These are phyloP conservation scores for Callimorpha dominula DNA, from an alignment of 2,888 invertebrate genomes.

Conservation along the genomic window DNA sequence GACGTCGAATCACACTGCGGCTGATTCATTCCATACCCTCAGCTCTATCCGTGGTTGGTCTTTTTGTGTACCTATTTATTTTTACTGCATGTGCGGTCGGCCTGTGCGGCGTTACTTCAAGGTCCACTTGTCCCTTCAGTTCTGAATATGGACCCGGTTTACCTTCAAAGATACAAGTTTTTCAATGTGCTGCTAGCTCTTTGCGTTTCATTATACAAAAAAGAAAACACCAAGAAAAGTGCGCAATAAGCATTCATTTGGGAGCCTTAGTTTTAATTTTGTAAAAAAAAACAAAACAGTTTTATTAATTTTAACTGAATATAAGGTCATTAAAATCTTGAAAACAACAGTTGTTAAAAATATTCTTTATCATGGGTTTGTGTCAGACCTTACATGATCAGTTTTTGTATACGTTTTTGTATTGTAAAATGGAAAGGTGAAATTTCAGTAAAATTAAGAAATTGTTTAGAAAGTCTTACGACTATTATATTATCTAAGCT, in stretches of 20 bases:
- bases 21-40: slow-evolving; percentile 59
- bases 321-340: neutral
- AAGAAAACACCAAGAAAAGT: slow-evolving; percentile 67
- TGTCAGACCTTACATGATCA: neutral
- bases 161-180: slow-evolving; percentile 73
- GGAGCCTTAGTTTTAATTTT: too few species aligned
- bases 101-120: slow-evolving; percentile 64
- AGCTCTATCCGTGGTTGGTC: slow-evolving; percentile 69
- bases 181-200: slow-evolving; percentile 53
- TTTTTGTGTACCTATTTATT: slow-evolving; percentile 63
- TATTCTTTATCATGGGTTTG: neutral
- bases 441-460: slow-evolving; percentile 65
- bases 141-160: slow-evolving; percentile 72
- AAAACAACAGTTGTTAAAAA: neutral
- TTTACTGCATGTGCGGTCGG: slow-evolving; percentile 67
- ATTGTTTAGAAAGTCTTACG: slow-evolving; percentile 73
- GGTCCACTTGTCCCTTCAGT: slow-evolving; percentile 75
- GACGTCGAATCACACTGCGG: slow-evolving; percentile 61
- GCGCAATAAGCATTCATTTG: slow-evolving; percentile 22
- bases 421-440: slow-evolving; percentile 6
- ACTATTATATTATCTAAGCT: slow-evolving; percentile 70
- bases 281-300: too few species aligned
- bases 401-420: slow-evolving; percentile 8
- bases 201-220: slow-evolving; percentile 53
- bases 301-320: too few species aligned